Evolutionary conservation across 2,888 invertebrate species (phyloP).

Genomic region (Trissoscelio sp.): DNA sequence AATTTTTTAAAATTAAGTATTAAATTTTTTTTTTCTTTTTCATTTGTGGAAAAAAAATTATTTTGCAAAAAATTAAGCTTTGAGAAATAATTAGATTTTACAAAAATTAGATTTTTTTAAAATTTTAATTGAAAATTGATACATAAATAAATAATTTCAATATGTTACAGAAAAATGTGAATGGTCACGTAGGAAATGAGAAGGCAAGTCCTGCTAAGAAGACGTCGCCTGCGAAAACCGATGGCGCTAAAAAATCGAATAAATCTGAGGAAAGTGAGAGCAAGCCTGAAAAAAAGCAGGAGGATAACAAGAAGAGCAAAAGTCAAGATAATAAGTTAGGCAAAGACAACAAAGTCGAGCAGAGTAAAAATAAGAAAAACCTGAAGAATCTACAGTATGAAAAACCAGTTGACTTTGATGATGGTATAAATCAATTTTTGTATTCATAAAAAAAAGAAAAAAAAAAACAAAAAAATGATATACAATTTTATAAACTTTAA

Average conservation of each 20-base stretch:
- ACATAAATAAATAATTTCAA: too few relatives aligned
- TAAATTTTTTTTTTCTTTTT: too few relatives aligned
- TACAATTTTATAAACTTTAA: background rate
- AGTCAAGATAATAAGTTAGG: slow-evolving; percentile 75
- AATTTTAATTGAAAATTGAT: too few relatives aligned
- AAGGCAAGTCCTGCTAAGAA: slow-evolving; percentile 86
- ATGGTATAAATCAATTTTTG: slow-evolving; percentile 83
- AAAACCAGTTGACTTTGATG: slow-evolving; percentile 90
- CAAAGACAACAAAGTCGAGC: slow-evolving; percentile 85
- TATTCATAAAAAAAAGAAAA: background rate
- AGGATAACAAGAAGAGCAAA: slow-evolving; percentile 84
- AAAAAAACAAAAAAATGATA: background rate
- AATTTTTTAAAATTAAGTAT: too few relatives aligned
- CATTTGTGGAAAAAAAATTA: too few relatives aligned
- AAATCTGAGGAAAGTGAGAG: slow-evolving; percentile 83
- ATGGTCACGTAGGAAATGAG: slow-evolving; percentile 86
- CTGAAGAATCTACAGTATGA: slow-evolving; percentile 85
- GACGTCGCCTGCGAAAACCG: slow-evolving; percentile 78
- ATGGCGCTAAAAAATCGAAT: slow-evolving; percentile 84
- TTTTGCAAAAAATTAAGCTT: too few relatives aligned
- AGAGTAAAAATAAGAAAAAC: slow-evolving; percentile 86
- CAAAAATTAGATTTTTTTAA: too few relatives aligned
- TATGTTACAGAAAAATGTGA: slow-evolving; percentile 87
- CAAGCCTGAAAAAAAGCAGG: slow-evolving; percentile 83
- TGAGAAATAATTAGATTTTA: too few relatives aligned